phyloP scores from a whole-genome alignment of 2,888 invertebrate genomes.

The Aphidoletes aphidimyza region DNA sequence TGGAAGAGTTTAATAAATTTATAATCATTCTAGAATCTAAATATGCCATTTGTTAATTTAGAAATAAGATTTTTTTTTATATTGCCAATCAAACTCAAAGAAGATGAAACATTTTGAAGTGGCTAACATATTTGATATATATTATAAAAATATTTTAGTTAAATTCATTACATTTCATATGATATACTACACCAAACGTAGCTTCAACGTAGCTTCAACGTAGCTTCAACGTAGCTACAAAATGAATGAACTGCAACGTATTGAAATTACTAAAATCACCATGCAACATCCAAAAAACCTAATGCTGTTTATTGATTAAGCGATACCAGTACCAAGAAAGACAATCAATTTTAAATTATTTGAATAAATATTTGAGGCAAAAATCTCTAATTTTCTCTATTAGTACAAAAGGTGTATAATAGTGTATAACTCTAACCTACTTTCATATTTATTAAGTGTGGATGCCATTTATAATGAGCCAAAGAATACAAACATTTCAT shows the following conservation, averaged over 20 bases:
- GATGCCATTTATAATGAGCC: conserved; percentile 48
- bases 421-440: neutral
- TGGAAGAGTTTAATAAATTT: neutral
- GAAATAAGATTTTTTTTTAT: neutral
- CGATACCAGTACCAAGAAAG: neutral
- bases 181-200: neutral
- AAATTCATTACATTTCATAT: too few species aligned
- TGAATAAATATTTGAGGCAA: neutral
- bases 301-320: neutral
- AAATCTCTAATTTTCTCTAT: neutral
- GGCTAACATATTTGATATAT: too few species aligned
- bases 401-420: neutral
- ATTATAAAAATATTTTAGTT: too few species aligned
- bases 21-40: neutral
- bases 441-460: conserved; percentile 25
- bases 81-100: neutral
- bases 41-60: neutral
- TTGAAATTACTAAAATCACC: neutral
- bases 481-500: conserved; percentile 51
- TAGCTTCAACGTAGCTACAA: too few species aligned
- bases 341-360: conserved; percentile 28
- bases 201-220: too few species aligned
- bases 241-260: neutral
- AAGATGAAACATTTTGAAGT: too few species aligned
- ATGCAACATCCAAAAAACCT: neutral